phyloP scores from a whole-genome alignment of 2,888 invertebrate genomes.

The Tinea pellionella region DNA sequence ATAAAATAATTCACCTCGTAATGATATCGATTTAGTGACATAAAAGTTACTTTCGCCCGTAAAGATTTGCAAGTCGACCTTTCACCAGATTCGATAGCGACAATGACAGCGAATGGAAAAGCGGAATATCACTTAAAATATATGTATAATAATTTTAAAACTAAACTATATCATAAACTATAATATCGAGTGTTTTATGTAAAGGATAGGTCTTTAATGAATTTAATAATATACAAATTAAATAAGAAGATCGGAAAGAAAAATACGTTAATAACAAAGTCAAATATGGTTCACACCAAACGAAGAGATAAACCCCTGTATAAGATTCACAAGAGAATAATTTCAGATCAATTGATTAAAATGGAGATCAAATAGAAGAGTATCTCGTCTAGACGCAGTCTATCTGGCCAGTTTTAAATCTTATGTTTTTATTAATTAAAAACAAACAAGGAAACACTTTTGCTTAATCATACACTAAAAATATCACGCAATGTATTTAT shows the following conservation, averaged over 20 bases:
- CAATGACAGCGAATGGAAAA: conserved; percentile 33
- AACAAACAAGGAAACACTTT: neutral
- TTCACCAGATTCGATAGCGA: conserved; percentile 33
- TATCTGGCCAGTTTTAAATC: neutral
- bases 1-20: neutral
- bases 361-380: neutral
- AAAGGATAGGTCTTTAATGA: too few species aligned
- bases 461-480: neutral
- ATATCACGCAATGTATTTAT: neutral
- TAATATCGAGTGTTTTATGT: too few species aligned
- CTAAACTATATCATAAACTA: too few species aligned
- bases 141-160: neutral
- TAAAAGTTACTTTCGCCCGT: neutral
- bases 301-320: too few species aligned
- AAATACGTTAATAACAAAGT: too few species aligned
- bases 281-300: too few species aligned
- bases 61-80: conserved; percentile 30
- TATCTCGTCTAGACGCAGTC: neutral
- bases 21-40: neutral
- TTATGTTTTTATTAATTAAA: too few species aligned
- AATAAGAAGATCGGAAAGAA: too few species aligned
- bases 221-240: too few species aligned
- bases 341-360: neutral
- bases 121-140: neutral
- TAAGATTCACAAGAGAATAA: too few species aligned